Base-by-base conservation (phyloP, 2,888 invertebrate genomes). In the Vesta saturnalis region DNA sequence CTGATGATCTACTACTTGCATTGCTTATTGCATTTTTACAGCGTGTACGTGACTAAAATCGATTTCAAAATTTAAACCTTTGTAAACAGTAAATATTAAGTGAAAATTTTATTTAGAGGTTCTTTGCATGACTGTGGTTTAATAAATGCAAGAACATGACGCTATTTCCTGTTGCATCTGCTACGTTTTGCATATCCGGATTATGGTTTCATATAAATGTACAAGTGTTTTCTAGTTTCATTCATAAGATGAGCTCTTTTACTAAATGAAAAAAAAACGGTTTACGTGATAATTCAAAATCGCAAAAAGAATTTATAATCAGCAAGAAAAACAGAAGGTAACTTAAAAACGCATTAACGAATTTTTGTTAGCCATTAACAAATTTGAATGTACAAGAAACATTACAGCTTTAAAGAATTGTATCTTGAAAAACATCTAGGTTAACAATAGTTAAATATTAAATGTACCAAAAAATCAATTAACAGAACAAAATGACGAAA, bases 111-210 rank as follows among this genome's bases (percentile, higher is more conserved):
- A 43, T 6, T 58, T 39, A 10, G 56, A 3, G 15, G 55, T 15
- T 56, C n/a, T 39, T 39, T 39, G n/a, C 3, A 39, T 12, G 39
- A 30, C 15, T 56, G 55, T 16, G 35, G 55, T 47, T 60, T 70
- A 69, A 72, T 72, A 64, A 64, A 72, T 72, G 72, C 72, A 64
- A 18, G 70, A 69, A 65, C 73, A 72, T 71, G 75, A 67, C 65
- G 63, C 66, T 22, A 68, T 69, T 74, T 75, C 75, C 75, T 73
- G 69, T 74, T 72, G 74, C 75, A 75, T 75, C 75, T 74, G 74
- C 71, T 57, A 49, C 59, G 43, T 60, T 70, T 64, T 67, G 63
- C 69, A 67, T 68, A 69, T 71, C 71, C 71, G 71, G 71, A 71
- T 71, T 71, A 71, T 56, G 59, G 60, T 67, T 57, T 60, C 57